These are phyloP conservation scores for Thermophis baileyi DNA, from an alignment of 2,113 vertebrate genomes.

Conservation along the genomic window DNA sequence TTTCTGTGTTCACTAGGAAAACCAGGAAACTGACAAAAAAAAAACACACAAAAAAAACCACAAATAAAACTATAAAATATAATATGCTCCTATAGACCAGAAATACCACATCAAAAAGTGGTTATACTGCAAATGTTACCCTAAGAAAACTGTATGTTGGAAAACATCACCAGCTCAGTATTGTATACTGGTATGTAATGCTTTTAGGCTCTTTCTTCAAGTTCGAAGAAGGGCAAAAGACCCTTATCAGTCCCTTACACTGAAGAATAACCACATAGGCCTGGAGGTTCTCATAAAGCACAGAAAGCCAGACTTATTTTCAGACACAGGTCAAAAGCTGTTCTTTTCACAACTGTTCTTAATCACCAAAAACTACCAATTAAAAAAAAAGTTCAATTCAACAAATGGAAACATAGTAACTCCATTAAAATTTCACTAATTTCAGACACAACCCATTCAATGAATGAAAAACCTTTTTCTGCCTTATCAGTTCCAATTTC, in stretches of 20 bases:
- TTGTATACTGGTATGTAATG: neutral
- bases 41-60: neutral
- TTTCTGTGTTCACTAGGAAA: neutral
- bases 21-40: neutral
- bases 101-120: neutral
- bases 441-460: neutral
- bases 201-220: neutral
- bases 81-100: neutral
- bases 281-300: slow-evolving; percentile 10
- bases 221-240: neutral
- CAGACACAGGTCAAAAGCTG: slow-evolving; percentile 48
- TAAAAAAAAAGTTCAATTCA: slow-evolving; percentile 39
- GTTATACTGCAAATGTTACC: neutral
- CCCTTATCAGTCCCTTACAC: slow-evolving; percentile 7
- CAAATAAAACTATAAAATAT: neutral
- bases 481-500: neutral
- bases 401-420: slow-evolving; percentile 25
- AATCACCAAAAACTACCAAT: slow-evolving; percentile 49
- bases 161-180: neutral
- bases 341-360: slow-evolving; percentile 16
- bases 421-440: slow-evolving; percentile 28
- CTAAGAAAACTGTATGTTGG: neutral
- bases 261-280: slow-evolving; percentile 31
- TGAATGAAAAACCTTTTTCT: neutral
- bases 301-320: slow-evolving; percentile 39